Evolutionary conservation across 2,888 invertebrate species (phyloP).

Genomic region (Magallana nippona): DNA sequence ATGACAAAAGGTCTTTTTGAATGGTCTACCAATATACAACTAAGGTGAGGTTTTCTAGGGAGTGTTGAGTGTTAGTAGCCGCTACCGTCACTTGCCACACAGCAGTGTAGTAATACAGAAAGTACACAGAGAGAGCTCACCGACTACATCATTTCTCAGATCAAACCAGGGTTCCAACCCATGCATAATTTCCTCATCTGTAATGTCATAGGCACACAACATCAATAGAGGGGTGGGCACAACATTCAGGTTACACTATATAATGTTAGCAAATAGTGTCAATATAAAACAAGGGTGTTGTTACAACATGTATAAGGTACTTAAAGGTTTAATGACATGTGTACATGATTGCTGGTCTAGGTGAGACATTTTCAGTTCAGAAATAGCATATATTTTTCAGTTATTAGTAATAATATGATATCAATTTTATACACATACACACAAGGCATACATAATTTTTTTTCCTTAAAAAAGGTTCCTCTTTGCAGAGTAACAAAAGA

Average conservation of each 20-base stretch:
- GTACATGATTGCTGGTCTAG: no score
- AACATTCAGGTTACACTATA: conserved; percentile 22
- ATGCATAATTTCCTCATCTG: conserved; percentile 58
- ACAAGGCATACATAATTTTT: background rate
- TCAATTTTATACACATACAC: no score
- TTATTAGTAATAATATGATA: no score
- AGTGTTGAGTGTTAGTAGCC: conserved; percentile 14
- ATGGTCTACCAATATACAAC: no score
- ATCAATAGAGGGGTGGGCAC: conserved; percentile 14
- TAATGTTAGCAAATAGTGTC: background rate
- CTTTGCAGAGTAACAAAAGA: no score
- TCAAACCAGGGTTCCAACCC: conserved; percentile 65
- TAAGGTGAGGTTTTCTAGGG: background rate
- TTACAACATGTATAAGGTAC: no score
- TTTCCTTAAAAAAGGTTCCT: no score
- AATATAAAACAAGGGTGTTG: no score
- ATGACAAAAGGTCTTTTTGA: no score
- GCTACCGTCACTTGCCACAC: conserved; percentile 24
- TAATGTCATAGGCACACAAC: conserved; percentile 47
- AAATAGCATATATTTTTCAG: no score
- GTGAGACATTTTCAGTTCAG: no score
- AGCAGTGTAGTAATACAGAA: conserved; percentile 1
- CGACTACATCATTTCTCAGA: conserved; percentile 63
- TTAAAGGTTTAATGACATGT: no score
- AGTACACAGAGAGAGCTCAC: conserved; percentile 59